phyloP scores from a whole-genome alignment of 2,888 invertebrate species.

The Chesias legatella region DNA sequence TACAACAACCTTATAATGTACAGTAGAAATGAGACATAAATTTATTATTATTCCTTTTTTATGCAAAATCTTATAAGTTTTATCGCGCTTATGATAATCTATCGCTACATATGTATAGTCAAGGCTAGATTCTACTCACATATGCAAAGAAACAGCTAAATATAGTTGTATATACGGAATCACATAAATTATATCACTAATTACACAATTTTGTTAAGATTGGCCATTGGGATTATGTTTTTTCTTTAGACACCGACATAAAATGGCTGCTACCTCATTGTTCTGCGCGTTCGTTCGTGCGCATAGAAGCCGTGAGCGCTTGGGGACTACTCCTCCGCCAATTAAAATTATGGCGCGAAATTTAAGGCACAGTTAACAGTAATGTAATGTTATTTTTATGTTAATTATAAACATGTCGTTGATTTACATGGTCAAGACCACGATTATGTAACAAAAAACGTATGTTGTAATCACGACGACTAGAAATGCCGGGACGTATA shows the following conservation, averaged over 20 bases:
- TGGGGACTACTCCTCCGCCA: constrained; percentile 80
- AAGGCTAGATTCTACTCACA: constrained; percentile 74
- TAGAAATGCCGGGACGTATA: constrained; percentile 55
- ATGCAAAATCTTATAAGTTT: constrained; percentile 60
- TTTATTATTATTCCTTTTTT: constrained; percentile 58
- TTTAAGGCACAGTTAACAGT: constrained; percentile 70
- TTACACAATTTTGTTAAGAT: constrained; percentile 80
- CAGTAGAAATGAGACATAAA: constrained; percentile 55
- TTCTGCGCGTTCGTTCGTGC: constrained; percentile 81
- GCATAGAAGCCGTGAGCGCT: constrained; percentile 81
- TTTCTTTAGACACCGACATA: constrained; percentile 80
- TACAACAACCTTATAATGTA: constrained; percentile 50
- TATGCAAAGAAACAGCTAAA: constrained; percentile 72
- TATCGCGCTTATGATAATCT: constrained; percentile 61
- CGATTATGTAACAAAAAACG: constrained; percentile 54
- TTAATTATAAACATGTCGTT: constrained; percentile 30
- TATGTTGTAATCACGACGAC: constrained; percentile 53
- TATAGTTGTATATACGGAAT: constrained; percentile 72
- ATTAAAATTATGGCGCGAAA: constrained; percentile 81
- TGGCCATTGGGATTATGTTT: constrained; percentile 82
- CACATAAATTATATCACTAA: constrained; percentile 80
- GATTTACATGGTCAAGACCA: constrained; percentile 30
- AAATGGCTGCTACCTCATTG: constrained; percentile 82
- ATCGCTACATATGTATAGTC: constrained; percentile 55
- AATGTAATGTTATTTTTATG: constrained; percentile 51